Percentiles rank a stretch among this genome's conserved stretches.
Conservation (phyloP, 53 echinoderm and acorn worm species). For the Echinarachnius parma region DNA sequence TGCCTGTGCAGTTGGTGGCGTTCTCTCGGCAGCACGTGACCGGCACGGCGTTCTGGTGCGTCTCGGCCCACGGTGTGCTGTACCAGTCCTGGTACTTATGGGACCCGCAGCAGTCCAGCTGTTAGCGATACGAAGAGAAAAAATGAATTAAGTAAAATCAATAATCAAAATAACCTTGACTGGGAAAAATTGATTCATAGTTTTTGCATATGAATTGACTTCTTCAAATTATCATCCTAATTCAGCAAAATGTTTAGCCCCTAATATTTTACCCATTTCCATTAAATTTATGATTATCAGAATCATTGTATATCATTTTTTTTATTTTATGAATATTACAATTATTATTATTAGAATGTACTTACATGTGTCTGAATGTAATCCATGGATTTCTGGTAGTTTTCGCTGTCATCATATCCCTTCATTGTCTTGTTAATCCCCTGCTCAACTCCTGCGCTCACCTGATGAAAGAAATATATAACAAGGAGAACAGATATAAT, state of each 20-base stretch:
- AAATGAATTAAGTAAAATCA: too few relatives aligned
- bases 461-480: not conserved
- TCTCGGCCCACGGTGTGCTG: slow-evolving; percentile 17
- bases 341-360: not conserved
- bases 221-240: too few relatives aligned
- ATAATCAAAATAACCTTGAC: too few relatives aligned
- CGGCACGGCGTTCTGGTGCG: slow-evolving; percentile 7
- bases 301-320: too few relatives aligned
- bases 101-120: slow-evolving; percentile 34
- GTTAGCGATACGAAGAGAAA: not conserved
- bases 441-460: slow-evolving; percentile 8
- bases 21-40: slow-evolving; percentile 27
- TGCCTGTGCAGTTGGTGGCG: slow-evolving; percentile 30
- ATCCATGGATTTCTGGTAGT: slow-evolving; percentile 33
- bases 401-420: slow-evolving; percentile 14
- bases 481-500: too few relatives aligned
- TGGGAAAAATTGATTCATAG: too few relatives aligned
- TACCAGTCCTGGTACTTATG: slow-evolving; percentile 15
- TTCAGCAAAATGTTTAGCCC: too few relatives aligned
- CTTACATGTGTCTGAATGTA: slow-evolving; percentile 39
- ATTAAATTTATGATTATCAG: too few relatives aligned
- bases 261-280: too few relatives aligned
- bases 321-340: too few relatives aligned
- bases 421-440: slow-evolving; percentile 33
- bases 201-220: too few relatives aligned